These are phyloP conservation scores for Chalcis sispes DNA, from an alignment of 2,888 invertebrate genomes.

Conservation along the genomic window DNA sequence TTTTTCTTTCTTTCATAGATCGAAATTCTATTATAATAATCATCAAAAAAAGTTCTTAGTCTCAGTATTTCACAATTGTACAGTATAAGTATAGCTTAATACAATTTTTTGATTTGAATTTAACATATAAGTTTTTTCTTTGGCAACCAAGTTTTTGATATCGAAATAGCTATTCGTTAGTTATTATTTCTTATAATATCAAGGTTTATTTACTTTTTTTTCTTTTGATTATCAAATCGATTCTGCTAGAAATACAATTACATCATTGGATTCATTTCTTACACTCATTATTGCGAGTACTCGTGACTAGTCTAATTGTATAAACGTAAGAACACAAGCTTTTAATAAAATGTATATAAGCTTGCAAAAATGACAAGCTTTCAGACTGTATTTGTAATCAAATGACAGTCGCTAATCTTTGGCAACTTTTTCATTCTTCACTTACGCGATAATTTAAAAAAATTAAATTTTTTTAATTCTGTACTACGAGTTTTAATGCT, in stretches of 20 bases:
- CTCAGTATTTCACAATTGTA: conserved; percentile 40
- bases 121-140: conserved; percentile 8
- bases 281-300: not conserved
- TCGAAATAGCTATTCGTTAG: too few species aligned
- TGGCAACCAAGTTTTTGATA: conserved; percentile 3
- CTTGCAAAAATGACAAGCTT: not conserved
- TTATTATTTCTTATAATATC: too few species aligned
- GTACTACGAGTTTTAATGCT: too few species aligned
- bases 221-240: not conserved
- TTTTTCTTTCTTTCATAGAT: not conserved
- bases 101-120: conserved; percentile 15
- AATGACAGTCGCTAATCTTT: too few species aligned
- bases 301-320: not conserved
- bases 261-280: not conserved
- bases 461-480: too few species aligned
- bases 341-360: not conserved
- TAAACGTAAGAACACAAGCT: conserved; percentile 15
- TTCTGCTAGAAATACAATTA: not conserved
- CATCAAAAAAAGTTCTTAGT: conserved; percentile 24
- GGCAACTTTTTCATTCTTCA: too few species aligned
- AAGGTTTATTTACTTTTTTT: not conserved
- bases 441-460: too few species aligned
- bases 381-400: too few species aligned
- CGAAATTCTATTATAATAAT: conserved; percentile 15
- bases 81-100: conserved; percentile 15